phyloP scores from a whole-genome alignment of 2,888 invertebrate species.

The Pachliopta kotzebuea region DNA sequence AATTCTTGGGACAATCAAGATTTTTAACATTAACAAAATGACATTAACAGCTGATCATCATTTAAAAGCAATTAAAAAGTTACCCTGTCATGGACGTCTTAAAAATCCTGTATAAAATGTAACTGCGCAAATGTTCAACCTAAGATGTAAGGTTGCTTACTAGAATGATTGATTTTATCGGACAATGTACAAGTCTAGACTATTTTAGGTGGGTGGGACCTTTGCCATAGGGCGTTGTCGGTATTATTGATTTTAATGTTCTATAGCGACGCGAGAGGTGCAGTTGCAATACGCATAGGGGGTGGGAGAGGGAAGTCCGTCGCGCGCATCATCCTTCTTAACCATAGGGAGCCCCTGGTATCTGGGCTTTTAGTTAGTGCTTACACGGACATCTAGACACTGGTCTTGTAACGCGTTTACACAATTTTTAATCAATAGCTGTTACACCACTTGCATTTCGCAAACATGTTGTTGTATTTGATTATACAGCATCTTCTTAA shows the following conservation, averaged over 20 bases:
- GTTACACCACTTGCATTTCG: neutral
- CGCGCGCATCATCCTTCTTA: conserved; percentile 21
- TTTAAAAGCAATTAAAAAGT: no score
- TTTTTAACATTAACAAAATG: no score
- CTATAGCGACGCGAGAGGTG: conserved; percentile 11
- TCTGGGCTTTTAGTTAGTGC: conserved; percentile 16
- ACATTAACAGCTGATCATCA: no score
- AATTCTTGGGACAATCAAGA: no score
- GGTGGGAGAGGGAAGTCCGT: conserved; percentile 16
- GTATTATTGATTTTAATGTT: conserved; percentile 27
- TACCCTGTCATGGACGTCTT: no score
- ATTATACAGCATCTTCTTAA: conserved; percentile 16
- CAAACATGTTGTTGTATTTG: conserved; percentile 10
- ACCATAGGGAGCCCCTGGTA: conserved; percentile 9
- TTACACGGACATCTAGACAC: conserved; percentile 18
- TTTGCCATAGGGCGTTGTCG: conserved; percentile 3
- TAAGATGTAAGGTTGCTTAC: no score
- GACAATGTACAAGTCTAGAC: neutral
- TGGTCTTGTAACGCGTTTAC: neutral
- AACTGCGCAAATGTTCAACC: no score
- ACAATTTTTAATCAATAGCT: neutral
- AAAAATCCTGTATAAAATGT: no score
- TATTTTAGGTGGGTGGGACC: conserved; percentile 5
- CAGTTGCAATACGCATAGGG: conserved; percentile 21
- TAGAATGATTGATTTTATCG: no score